Conservation (phyloP, 2,797 vertebrate genomes). For the Chiloscyllium punctatum region DNA sequence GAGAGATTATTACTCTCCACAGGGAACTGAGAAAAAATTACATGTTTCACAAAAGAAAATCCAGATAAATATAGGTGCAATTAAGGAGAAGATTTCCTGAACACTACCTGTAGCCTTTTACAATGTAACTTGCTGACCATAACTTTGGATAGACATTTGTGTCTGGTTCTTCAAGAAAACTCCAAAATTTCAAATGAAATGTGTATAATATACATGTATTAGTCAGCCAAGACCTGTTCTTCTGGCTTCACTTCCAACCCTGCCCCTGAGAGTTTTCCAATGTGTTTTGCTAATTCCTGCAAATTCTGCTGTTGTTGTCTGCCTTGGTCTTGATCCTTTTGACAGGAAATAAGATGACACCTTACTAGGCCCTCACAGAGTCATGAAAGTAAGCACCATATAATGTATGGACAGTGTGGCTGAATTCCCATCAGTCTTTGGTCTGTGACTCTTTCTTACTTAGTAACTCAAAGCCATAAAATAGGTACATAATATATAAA, state of each 20-base stretch:
- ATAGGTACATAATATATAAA: conserved; percentile 41
- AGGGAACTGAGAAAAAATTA: background rate
- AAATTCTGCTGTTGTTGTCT: no score
- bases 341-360: background rate
- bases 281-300: background rate
- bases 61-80: background rate
- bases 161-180: background rate
- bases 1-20: background rate
- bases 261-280: conserved; percentile 21
- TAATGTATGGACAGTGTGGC: conserved; percentile 33
- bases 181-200: conserved; percentile 8
- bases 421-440: conserved; percentile 51
- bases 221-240: background rate
- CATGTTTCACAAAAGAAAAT: background rate
- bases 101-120: background rate
- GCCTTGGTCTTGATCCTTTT: background rate
- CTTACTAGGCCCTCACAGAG: background rate
- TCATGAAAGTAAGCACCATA: conserved; percentile 16
- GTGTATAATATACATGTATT: background rate
- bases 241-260: background rate
- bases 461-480: conserved; percentile 44
- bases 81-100: background rate
- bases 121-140: background rate
- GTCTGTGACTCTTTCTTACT: conserved; percentile 45
- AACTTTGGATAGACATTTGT: background rate